Evolutionary conservation across 2,113 vertebrate genomes (phyloP).

Genomic region (Psephotus haematonotus): DNA sequence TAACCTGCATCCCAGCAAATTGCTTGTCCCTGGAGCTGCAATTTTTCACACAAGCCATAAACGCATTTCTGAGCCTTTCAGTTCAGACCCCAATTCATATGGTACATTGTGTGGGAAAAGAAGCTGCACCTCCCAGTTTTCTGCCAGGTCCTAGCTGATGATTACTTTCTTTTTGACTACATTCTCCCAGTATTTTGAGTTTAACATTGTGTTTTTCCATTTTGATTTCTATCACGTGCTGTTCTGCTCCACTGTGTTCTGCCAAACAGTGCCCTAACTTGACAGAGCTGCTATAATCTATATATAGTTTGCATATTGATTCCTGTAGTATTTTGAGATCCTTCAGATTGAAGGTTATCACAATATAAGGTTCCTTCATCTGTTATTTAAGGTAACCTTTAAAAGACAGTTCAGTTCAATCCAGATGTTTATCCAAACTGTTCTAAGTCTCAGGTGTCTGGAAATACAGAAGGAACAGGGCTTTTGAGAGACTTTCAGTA

Average conservation of each 20-base stretch:
- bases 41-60: slow-evolving; percentile 40
- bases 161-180: not conserved
- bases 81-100: slow-evolving; percentile 17
- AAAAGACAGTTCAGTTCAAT: not conserved
- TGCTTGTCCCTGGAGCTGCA: slow-evolving; percentile 5
- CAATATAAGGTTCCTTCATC: not conserved
- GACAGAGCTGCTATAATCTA: not conserved
- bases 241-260: not conserved
- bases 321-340: not conserved
- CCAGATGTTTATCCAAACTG: slow-evolving; percentile 37
- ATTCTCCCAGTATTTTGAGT: not conserved
- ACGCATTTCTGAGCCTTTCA: not conserved
- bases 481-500: slow-evolving; percentile 16
- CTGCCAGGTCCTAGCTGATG: not conserved
- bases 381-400: slow-evolving; percentile 36
- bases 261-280: not conserved
- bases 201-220: not conserved
- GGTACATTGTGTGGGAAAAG: not conserved
- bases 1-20: slow-evolving; percentile 38
- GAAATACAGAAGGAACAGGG: not conserved
- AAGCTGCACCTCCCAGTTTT: not conserved
- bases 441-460: slow-evolving; percentile 2
- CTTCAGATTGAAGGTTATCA: slow-evolving; percentile 16
- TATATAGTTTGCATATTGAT: slow-evolving; percentile 39
- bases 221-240: not conserved